Evolutionary conservation across 1,140 invertebrate genomes (phyloP), one percentile per base, ranked within the genome.

Genomic region (Sminthurinus signatus): DNA sequence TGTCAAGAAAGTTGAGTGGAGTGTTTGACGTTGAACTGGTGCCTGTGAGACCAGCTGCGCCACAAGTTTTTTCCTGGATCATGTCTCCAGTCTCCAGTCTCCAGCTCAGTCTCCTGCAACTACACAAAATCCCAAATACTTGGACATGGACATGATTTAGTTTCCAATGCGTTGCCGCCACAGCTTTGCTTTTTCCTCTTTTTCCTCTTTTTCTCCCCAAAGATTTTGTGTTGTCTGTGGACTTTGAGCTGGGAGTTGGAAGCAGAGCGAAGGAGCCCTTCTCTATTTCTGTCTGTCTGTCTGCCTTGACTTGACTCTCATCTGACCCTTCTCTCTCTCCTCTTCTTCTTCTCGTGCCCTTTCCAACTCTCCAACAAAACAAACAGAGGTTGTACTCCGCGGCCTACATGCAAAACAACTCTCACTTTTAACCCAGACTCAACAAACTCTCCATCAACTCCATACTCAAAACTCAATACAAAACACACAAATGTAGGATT

Each of bases 11-110:
- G 60, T 58, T 42, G 44, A 25, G 51, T 19, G 43, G 23, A 58
- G 43, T 67, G 44, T 67, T 67, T 67, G 65, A 67, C 65, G 61
- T 62, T 67, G 58, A 60, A 52, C 65, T 54, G 60, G 65, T 67
- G 65, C 65, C 60, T 44, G 19, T 39, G 48, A 61, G 64, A 61
- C 64, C 64, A 50, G 52, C 50, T 61, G 46, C 46, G n/a, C n/a
- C n/a, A 52, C 50, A 52, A 52, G 50, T 52, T 52, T 52, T 36
- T 48, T 48, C 46, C 46, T 52, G 50, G 50, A 19, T 28, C 14
- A 15, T 28, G 50, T 28, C 27, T 52, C 50, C 46, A 48, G 46
- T 48, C 10, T 14, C 5, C 46, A 48, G 19, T 8, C 46, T 48
- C 46, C n/a, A n/a, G n/a, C n/a, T n/a, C n/a, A n/a, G n/a, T n/a